These are phyloP conservation scores for Amphipoea oculea DNA, from an alignment of 2,888 invertebrate species.

Conservation along the genomic window DNA sequence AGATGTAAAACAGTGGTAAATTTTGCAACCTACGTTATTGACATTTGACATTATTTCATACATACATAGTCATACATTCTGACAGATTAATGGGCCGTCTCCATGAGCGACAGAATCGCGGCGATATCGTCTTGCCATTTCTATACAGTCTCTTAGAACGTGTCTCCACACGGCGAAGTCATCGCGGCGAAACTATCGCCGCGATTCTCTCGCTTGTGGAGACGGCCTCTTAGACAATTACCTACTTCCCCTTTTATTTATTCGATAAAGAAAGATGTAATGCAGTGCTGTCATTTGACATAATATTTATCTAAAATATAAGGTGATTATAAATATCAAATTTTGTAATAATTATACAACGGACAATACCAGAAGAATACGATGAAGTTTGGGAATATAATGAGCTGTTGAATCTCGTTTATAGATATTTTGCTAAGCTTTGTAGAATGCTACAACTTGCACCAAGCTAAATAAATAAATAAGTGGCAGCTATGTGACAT, in stretches of 20 bases:
- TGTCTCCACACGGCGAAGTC: too few relatives aligned
- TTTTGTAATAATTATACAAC: conserved; percentile 15
- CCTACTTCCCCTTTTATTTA: neutral
- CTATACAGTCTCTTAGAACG: too few relatives aligned
- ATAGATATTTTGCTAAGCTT: neutral
- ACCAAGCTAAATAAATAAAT: conserved; percentile 1
- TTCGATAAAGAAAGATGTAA: neutral
- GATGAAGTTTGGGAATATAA: neutral
- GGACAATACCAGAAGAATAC: neutral
- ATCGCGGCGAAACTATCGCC: too few relatives aligned
- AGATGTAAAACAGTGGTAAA: neutral
- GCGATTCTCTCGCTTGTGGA: too few relatives aligned
- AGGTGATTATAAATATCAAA: neutral
- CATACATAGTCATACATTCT: neutral
- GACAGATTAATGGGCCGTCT: neutral
- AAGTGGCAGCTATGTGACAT: conserved; percentile 14
- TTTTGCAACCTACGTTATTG: neutral
- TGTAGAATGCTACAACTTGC: neutral
- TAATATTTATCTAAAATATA: conserved; percentile 7
- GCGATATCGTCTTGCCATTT: too few relatives aligned
- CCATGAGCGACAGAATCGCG: too few relatives aligned
- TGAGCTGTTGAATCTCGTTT: neutral
- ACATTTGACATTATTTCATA: neutral
- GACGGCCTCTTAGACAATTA: neutral
- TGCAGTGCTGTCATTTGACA: neutral